Conservation (phyloP, 2,888 invertebrate genomes). For the Morpho achilles region DNA sequence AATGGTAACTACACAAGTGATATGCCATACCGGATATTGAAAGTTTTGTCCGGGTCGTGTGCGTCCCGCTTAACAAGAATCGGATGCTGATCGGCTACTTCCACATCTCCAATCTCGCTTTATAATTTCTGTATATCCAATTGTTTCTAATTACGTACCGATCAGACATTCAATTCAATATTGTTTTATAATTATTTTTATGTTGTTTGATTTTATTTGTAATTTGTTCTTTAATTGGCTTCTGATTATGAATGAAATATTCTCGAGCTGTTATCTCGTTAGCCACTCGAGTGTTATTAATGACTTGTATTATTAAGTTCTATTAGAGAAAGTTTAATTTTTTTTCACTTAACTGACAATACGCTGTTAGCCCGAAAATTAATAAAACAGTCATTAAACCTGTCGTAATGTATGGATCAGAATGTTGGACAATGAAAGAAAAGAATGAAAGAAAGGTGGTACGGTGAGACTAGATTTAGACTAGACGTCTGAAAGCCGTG, state of each 20-base stretch:
- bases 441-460: too few relatives aligned
- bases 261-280: conserved; percentile 39
- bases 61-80: conserved; percentile 43
- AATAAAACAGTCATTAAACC: too few relatives aligned
- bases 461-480: too few relatives aligned
- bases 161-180: conserved; percentile 71
- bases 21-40: background rate
- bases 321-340: conserved; percentile 21
- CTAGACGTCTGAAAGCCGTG: too few relatives aligned
- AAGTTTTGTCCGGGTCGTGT: conserved; percentile 39
- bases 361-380: too few relatives aligned
- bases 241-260: conserved; percentile 54
- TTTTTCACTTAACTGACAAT: background rate
- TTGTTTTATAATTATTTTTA: conserved; percentile 63
- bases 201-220: conserved; percentile 62
- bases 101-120: conserved; percentile 51
- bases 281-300: conserved; percentile 24
- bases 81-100: conserved; percentile 53
- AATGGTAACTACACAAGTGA: too few relatives aligned
- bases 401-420: too few relatives aligned
- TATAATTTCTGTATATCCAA: conserved; percentile 69
- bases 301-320: conserved; percentile 28
- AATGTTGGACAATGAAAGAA: too few relatives aligned
- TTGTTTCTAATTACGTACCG: conserved; percentile 73
- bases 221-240: conserved; percentile 70